Base-by-base conservation (phyloP, 2,888 invertebrate genomes). In the Ischnura elegans region DNA sequence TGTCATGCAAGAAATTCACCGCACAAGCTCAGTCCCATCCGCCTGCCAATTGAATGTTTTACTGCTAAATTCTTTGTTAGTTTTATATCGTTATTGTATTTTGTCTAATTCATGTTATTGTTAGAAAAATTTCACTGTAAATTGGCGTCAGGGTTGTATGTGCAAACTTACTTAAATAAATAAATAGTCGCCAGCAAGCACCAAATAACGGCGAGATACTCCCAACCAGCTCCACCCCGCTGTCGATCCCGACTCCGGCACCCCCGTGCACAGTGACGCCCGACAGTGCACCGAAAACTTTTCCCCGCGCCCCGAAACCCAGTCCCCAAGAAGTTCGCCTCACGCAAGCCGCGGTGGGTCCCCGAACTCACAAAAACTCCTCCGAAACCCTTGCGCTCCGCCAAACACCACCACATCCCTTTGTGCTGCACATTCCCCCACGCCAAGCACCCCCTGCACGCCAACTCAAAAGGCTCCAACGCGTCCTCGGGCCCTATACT, bases 371-470 rank as follows among this genome's bases (percentile, higher is more conserved):
- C 13, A 36, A 36, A 76, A 36, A 76, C 21, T 36, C 76, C 29
- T 25, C 61, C 61, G 29, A 21, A 16, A 10, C 76, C 76, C 76
- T 13, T 36, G 76, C 16, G 5, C 36, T 76, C 29, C 36, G 76
- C 76, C 76, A 13, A 76, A 36, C 76, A 36, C 76, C 36, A 76
- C 76, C 61, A 61, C 61, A 61, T 61, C n/a, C 36, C 76, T 76
- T 76, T 76, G 76, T 76, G 76, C 36, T 76, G 76, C 76, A 76
- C 36, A 29, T 10, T n/a, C 61, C n/a, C 61, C 51, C 51, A 61
- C n/a, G n/a, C 61, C 16, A 61, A 8, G 25, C 25, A 61, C 61
- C 61, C 51, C 51, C 51, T 51, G 36, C 29, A 36, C 76, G 76
- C 36, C 76, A 76, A 25, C 76, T 36, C 0, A 4, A n/a, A n/a